These are phyloP conservation scores for Lycodopsis pacificus DNA, from an alignment of 2,797 vertebrate species.

Conservation along the genomic window DNA sequence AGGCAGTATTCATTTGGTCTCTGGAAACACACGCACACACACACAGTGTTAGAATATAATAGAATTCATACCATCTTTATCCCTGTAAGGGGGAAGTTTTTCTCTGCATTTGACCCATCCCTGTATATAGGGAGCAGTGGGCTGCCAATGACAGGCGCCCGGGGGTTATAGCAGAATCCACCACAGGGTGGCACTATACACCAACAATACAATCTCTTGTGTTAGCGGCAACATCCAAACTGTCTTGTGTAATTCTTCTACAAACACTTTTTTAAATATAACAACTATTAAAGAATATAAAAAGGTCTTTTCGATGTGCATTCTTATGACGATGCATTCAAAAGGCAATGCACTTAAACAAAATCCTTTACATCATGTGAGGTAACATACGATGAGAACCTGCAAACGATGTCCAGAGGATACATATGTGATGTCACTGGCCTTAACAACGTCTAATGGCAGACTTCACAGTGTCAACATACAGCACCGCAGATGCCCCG, in stretches of 20 bases:
- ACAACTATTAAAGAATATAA: not conserved
- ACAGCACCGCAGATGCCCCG: conserved; percentile 18
- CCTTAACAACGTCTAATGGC: not conserved
- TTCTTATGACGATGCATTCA: not conserved
- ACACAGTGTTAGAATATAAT: too few relatives aligned
- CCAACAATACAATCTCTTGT: conserved; percentile 2
- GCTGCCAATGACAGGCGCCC: too few relatives aligned
- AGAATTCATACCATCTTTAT: too few relatives aligned
- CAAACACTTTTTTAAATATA: not conserved
- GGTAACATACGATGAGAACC: not conserved
- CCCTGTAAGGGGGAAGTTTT: too few relatives aligned
- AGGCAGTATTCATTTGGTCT: conserved; percentile 91
- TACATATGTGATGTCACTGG: not conserved
- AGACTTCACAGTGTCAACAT: conserved; percentile 14
- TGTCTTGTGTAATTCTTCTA: not conserved
- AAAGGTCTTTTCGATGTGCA: not conserved
- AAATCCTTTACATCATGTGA: not conserved
- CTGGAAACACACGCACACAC: conserved; percentile 78
- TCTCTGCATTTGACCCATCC: too few relatives aligned
- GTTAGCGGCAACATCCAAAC: not conserved
- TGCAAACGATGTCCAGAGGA: not conserved
- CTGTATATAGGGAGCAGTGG: too few relatives aligned
- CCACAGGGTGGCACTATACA: conserved; percentile 65
- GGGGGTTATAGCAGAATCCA: not conserved
- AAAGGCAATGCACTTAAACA: not conserved